Percentiles rank a stretch among this genome's conserved stretches.
phyloP scores from a whole-genome alignment of 2,888 invertebrate species.

The Latheticus oryzae region DNA sequence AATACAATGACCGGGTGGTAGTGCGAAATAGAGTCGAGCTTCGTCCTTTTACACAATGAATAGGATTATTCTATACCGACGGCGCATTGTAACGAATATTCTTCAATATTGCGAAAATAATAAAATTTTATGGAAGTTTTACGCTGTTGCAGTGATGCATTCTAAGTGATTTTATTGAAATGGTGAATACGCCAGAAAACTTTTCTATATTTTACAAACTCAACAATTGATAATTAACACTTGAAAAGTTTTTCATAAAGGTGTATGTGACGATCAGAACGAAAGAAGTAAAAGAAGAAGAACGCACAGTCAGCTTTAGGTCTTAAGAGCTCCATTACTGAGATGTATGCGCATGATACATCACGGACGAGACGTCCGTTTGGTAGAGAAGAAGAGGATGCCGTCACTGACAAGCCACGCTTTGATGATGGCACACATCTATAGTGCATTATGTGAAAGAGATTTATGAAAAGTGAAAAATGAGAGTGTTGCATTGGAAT shows the following conservation, averaged over 20 bases:
- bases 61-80: conserved; percentile 48
- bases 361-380: conserved; percentile 30
- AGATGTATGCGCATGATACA: conserved; percentile 41
- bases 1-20: conserved; percentile 61
- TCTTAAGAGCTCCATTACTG: conserved; percentile 37
- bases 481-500: too few relatives aligned
- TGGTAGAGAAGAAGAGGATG: conserved; percentile 20
- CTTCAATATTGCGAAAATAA: conserved; percentile 26
- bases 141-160: too few relatives aligned
- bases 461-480: too few relatives aligned
- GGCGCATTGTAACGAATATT: conserved; percentile 29
- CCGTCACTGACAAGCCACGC: conserved; percentile 20
- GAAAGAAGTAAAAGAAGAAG: too few relatives aligned
- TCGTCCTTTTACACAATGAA: conserved; percentile 50
- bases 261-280: too few relatives aligned
- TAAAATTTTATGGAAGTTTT: too few relatives aligned
- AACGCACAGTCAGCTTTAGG: conserved; percentile 33
- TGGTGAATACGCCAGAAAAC: too few relatives aligned
- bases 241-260: too few relatives aligned
- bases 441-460: too few relatives aligned
- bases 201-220: too few relatives aligned
- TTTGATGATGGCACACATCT: too few relatives aligned
- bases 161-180: conserved; percentile 10
- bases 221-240: too few relatives aligned
- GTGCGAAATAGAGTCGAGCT: conserved; percentile 51